Evolutionary conservation across 2,888 invertebrate species (phyloP).

Genomic region (Apoda limacodes): DNA sequence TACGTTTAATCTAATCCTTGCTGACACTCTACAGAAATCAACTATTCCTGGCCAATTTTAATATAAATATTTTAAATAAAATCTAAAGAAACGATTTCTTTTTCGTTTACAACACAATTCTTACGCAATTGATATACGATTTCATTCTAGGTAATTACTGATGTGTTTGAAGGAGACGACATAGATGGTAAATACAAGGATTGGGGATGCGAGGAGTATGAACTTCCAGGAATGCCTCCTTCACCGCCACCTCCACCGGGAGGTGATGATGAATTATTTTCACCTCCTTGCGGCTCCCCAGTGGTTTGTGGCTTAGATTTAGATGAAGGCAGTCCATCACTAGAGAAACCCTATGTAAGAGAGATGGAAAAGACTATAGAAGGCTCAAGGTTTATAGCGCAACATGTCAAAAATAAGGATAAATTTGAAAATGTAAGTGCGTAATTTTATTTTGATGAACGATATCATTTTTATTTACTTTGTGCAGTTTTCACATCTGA

Average conservation of each 20-base stretch:
- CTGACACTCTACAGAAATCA: too few species aligned
- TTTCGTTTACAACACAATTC: constrained; percentile 4
- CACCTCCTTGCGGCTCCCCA: constrained; percentile 78
- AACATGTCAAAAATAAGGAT: constrained; percentile 95
- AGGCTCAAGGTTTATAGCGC: constrained; percentile 93
- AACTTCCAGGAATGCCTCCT: constrained; percentile 78
- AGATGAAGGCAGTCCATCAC: constrained; percentile 79
- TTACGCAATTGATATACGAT: neutral
- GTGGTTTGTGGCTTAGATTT: constrained; percentile 70
- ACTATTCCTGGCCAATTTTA: too few species aligned
- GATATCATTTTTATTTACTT: too few species aligned
- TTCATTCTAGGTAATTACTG: constrained; percentile 76
- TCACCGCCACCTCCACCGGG: constrained; percentile 80
- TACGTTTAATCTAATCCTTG: too few species aligned
- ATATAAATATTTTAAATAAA: too few species aligned
- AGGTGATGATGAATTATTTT: constrained; percentile 87
- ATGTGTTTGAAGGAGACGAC: constrained; percentile 76
- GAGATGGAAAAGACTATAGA: constrained; percentile 94
- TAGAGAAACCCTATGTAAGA: constrained; percentile 83
- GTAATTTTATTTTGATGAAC: too few species aligned
- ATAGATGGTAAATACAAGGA: constrained; percentile 62
- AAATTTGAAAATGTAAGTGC: constrained; percentile 91
- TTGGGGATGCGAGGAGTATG: constrained; percentile 77
- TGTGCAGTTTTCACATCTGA: too few species aligned
- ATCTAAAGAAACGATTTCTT: too few species aligned